Evolutionary conservation across 1,140 invertebrate species (phyloP), one percentile per base, ranked within the genome.

Genomic region (Pygmarrhopalites habei): DNA sequence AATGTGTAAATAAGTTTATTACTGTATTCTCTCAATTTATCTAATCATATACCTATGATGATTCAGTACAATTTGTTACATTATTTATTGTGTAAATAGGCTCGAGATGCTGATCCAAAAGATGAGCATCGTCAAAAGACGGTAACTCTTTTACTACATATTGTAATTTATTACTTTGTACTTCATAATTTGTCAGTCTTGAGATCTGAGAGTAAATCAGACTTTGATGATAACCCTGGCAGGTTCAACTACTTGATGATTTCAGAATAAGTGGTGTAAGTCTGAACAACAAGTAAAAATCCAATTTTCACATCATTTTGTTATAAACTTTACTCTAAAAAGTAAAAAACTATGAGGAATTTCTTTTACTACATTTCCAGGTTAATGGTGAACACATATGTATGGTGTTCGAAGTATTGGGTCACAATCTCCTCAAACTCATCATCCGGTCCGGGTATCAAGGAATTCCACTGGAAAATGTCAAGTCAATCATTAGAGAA

Each of bases 371-470:
- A n/a, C n/a, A n/a, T n/a, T n/a, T n/a, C n/a, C n/a, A n/a, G n/a
- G n/a, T n/a, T n/a, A 98, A 99, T 82, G 96, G 96, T 57, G 86
- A 88, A 39, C 86, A 86, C 77, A 89, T 98, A 63, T 98, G 94
- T 76, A 98, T 98, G 94, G 94, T 98, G 58, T 64, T 69, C 21
- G 94, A 99, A 83, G 96, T 99, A 65, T 82, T 99, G 60, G 96
- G 96, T 56, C 88, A 95, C 78, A 97, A 98, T 81, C 82, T 99
- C 71, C 80, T 99, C 67, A 99, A 98, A 80, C 81, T 99, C 64
- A 99, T 99, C 72, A 92, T 98, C 71, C 89, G 92, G 76, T 97
- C 92, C 63, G 95, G 96, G 78, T 99, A 99, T 79, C 86, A 88
- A 75, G 96, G 96, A 69, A 97, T 99, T 73, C 95, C 95, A 55